Evolutionary conservation across 2,797 vertebrate species (phyloP), one percentile per base, ranked within the genome.

Genomic region (Chrysocyon brachyurus): DNA sequence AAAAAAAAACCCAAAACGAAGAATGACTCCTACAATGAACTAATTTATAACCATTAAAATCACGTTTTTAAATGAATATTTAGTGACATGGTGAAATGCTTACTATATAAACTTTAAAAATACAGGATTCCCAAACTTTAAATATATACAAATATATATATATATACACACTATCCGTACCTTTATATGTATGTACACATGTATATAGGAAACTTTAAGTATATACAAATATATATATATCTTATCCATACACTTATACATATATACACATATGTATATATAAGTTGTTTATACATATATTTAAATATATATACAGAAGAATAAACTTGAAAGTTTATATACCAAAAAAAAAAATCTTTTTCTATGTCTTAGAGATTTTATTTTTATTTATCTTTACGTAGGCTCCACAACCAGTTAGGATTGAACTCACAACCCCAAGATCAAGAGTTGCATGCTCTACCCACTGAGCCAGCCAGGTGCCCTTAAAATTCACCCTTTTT

Each of bases 71-170:
- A 87, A 87, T 40, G 49, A 93, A 33, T 86, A 81, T 78, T 87
- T 72, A 86, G 46, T 61, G 12, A 83, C 33, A 40, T 8, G 16
- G 12, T 61, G 12, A 87, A 86, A 91, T 86, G 56, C 8, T 89
- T 79, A 85, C 33, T 52, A 33, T 36, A 46, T 36, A 77, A 90
- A 87, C 61, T 93, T 90, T 63, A 28, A 93, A 96, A 93, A 72
- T 26, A 83, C 1, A 93, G 52, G 28, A 31, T 64, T 33, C n/a
- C 26, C 52, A 57, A 79, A 16, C 46, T 49, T 90, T 87, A 82
- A 49, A 31, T 73, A 31, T 46, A 70, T 54, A 36, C 15, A 75
- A 70, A 40, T 7, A 59, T 56, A 31, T 22, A 59, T 56, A 31
- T 22, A 28, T 33, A 54, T 61, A 63, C 40, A 21, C 24, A 63